These are phyloP conservation scores for Chromis chromis DNA, from an alignment of 2,797 vertebrate genomes.

Conservation along the genomic window DNA sequence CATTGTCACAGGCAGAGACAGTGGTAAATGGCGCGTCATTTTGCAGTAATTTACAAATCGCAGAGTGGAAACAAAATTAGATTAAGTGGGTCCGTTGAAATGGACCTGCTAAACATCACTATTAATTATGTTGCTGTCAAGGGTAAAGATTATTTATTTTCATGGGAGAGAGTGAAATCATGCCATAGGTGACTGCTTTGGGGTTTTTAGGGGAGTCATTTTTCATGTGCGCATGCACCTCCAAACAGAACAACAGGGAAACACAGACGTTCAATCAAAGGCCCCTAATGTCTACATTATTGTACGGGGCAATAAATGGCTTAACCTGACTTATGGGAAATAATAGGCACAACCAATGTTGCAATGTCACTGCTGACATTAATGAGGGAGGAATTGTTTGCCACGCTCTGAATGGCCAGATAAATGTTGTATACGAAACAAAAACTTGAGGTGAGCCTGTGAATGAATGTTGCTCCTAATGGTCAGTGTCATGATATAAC, in stretches of 20 bases:
- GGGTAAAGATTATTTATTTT: constrained; percentile 84
- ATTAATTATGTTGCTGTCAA: constrained; percentile 87
- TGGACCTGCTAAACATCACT: constrained; percentile 87
- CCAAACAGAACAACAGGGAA: constrained; percentile 71
- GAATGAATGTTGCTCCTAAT: constrained; percentile 58
- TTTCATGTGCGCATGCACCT: constrained; percentile 73
- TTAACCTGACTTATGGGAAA: constrained; percentile 77
- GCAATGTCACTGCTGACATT: constrained; percentile 75
- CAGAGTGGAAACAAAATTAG: constrained; percentile 89
- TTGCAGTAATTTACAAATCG: constrained; percentile 89
- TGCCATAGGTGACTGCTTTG: constrained; percentile 78
- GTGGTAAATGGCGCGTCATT: constrained; percentile 87
- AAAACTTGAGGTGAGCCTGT: constrained; percentile 40
- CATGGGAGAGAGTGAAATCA: constrained; percentile 80
- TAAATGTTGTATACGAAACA: constrained; percentile 61
- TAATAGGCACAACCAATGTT: constrained; percentile 67
- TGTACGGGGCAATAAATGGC: constrained; percentile 76
- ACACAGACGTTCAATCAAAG: constrained; percentile 80
- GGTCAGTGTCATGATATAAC: constrained; percentile 48
- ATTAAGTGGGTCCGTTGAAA: constrained; percentile 87
- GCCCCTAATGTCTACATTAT: constrained; percentile 83
- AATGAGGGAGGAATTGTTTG: constrained; percentile 76
- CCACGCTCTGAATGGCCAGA: constrained; percentile 62
- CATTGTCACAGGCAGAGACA: constrained; percentile 82
- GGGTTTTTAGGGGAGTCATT: constrained; percentile 77